These are phyloP conservation scores for Gastrophryne carolinensis DNA, from an alignment of 2,797 vertebrate genomes.

Conservation along the genomic window DNA sequence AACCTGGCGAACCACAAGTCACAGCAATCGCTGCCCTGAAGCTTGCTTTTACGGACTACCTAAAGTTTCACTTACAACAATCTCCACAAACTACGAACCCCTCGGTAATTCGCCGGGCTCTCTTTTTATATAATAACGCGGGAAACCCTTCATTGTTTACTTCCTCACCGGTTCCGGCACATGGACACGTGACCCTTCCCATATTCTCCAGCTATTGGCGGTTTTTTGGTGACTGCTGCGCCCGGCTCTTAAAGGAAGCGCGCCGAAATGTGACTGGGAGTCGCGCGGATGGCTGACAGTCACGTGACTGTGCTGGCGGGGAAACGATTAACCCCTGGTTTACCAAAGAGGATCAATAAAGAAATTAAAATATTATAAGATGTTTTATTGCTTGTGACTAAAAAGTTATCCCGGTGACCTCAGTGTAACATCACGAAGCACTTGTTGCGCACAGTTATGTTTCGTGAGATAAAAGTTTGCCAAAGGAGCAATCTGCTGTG, in stretches of 20 bases:
- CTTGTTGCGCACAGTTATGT: no score
- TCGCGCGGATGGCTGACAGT: neutral
- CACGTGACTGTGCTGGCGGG: constrained; percentile 19
- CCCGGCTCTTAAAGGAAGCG: neutral
- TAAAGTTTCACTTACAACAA: no score
- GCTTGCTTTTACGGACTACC: no score
- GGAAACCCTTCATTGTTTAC: neutral
- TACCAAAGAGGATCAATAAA: neutral
- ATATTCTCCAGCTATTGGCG: neutral
- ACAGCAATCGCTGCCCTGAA: no score
- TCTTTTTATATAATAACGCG: neutral
- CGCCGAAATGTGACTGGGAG: neutral
- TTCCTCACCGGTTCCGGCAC: neutral
- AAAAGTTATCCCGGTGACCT: no score
- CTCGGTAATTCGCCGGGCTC: neutral
- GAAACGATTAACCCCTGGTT: neutral
- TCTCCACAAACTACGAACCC: no score
- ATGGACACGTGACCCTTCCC: neutral
- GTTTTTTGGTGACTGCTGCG: neutral
- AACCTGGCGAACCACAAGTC: neutral
- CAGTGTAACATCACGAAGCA: no score
- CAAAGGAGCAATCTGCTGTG: no score
- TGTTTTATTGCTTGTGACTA: no score
- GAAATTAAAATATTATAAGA: no score
- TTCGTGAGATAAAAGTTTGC: no score